Percentiles rank a stretch among this genome's conserved stretches.
Evolutionary conservation across 1,140 invertebrate genomes (phyloP).

Genomic region (Pygmarrhopalites habei): DNA sequence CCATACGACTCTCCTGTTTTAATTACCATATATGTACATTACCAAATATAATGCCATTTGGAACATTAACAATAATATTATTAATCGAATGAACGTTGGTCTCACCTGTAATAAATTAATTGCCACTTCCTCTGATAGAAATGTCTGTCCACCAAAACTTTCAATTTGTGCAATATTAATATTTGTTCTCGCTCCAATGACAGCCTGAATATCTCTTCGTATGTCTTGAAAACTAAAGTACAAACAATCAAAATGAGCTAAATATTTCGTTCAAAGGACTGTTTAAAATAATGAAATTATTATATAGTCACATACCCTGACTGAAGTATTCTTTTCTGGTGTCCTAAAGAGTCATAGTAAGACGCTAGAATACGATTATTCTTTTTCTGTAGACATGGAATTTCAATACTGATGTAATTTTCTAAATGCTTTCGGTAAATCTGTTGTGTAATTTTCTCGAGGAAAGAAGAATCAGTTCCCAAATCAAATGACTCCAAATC

Average conservation of each 20-base stretch:
- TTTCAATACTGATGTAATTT: constrained; percentile 69
- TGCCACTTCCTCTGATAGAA: constrained; percentile 92
- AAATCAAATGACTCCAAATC: constrained; percentile 64
- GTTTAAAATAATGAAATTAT: not conserved
- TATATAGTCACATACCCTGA: constrained; percentile 50
- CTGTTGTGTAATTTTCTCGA: constrained; percentile 70
- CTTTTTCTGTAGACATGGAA: constrained; percentile 66
- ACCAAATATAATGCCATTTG: too few relatives aligned
- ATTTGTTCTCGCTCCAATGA: constrained; percentile 80
- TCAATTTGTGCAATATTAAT: constrained; percentile 90
- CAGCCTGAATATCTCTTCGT: constrained; percentile 83
- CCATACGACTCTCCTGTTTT: constrained; percentile 86
- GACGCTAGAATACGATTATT: constrained; percentile 64
- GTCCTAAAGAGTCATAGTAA: constrained; percentile 90
- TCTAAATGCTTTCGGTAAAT: constrained; percentile 76
- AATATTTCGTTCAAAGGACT: too few relatives aligned
- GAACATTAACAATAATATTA: too few relatives aligned
- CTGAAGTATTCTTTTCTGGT: constrained; percentile 83
- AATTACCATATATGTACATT: too few relatives aligned
- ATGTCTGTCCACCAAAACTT: constrained; percentile 94
- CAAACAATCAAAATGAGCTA: not conserved
- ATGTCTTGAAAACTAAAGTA: constrained; percentile 75
- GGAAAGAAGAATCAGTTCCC: constrained; percentile 69
- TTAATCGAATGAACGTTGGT: too few relatives aligned
- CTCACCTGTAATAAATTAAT: constrained; percentile 86